Base-by-base conservation (phyloP, 2,888 invertebrate genomes). In the Neria commutata region DNA sequence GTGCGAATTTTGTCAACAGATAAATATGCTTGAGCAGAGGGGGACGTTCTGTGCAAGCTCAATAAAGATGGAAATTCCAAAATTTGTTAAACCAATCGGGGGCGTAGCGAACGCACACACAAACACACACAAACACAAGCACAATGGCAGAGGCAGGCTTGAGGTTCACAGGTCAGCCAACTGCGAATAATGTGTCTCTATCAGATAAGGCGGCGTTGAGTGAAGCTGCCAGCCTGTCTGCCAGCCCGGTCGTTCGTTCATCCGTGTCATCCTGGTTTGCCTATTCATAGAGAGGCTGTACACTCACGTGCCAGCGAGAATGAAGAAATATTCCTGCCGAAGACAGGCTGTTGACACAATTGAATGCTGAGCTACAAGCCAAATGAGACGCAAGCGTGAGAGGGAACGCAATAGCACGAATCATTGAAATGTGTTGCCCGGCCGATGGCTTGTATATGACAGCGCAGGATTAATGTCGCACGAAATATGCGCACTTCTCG, bases 181-280 rank as follows among this genome's bases (percentile, higher is more conserved):
- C 67, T 67, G 73, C 63, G 56, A 70, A 65, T 73, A 73, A 73
- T 72, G 62, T 66, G 73, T 73, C 73, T 68, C 70, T 66, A 73
- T 73, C 72, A 72, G 73, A 73, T 73, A 67, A 64, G 24, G 42
- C 62, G 53, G 57, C 61, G 67, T 60, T 64, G 64, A 67, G 61
- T 62, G 62, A 52, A 64, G 58, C 61, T 60, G 54, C 50, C 56
- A 16, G 17, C 17, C 16, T 19, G 5, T 16, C 42, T 42, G 16
- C 42, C n/a, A 42, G n/a, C 16, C 8, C 42, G 14, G 17, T n/a
- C 16, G 5, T 17, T n/a, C 23, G n/a, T n/a, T n/a, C n/a, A n/a
- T n/a, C 14, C 3, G 26, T 54, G 45, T 45, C 23, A 21, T 54
- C 45, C 54, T 45, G 45, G 54, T 29, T 54, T n/a, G n/a, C n/a